These are phyloP conservation scores for Panthera tigris DNA, from an alignment of 2,113 vertebrate genomes.

Conservation along the genomic window DNA sequence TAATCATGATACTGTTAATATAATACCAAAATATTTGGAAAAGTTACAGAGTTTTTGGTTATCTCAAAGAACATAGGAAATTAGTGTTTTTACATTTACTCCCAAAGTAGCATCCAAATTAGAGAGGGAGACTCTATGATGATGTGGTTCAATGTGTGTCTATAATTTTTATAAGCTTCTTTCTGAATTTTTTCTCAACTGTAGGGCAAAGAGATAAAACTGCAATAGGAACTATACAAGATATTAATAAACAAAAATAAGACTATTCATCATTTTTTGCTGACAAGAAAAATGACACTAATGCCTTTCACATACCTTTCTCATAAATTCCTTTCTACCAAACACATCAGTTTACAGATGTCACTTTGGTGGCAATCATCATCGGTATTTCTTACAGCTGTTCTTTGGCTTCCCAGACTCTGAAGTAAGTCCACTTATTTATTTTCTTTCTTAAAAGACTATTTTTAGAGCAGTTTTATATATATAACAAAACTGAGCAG, in stretches of 20 bases:
- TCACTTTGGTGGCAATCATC: neutral
- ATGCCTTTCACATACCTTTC: neutral
- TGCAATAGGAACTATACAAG: neutral
- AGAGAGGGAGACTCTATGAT: neutral
- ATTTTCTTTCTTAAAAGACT: neutral
- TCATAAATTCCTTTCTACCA: neutral
- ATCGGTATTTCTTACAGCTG: neutral
- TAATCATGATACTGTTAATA: neutral
- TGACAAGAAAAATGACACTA: constrained; percentile 56
- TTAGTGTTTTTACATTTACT: neutral
- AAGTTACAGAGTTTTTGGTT: neutral
- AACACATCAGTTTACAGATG: neutral
- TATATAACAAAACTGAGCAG: neutral
- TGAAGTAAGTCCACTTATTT: neutral
- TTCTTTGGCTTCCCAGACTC: neutral
- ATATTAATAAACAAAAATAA: neutral
- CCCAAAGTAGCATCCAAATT: neutral
- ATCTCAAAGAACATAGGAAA: neutral
- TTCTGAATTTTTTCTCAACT: neutral
- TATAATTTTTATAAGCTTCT: neutral
- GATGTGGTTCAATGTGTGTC: neutral
- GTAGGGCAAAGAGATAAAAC: neutral
- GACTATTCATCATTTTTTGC: neutral
- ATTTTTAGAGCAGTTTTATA: neutral
- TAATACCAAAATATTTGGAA: neutral